phyloP scores from a whole-genome alignment of 1,140 invertebrate species.

The Dolichoris vasculosae region DNA sequence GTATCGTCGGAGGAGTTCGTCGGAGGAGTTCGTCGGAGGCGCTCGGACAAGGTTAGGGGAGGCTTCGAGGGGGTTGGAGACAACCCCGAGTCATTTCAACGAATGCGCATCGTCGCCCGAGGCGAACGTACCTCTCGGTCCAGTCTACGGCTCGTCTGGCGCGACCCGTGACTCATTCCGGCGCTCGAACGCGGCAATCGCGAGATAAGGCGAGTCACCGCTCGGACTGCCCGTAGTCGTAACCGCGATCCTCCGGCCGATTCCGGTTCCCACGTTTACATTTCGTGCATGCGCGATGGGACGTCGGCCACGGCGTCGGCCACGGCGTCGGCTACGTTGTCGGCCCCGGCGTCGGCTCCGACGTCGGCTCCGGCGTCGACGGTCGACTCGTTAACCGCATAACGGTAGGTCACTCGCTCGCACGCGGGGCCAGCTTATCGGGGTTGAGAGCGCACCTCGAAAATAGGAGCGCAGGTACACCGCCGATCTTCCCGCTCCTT shows the following conservation, averaged over 20 bases:
- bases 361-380: slow-evolving; percentile 67
- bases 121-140: neutral
- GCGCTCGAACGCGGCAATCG: neutral
- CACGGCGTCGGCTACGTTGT: slow-evolving; percentile 66
- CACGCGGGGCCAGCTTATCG: neutral
- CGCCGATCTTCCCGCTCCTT: no score
- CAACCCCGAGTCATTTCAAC: no score
- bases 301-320: slow-evolving; percentile 61
- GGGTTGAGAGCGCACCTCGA: neutral
- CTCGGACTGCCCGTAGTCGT: neutral
- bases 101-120: no score
- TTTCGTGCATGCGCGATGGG: slow-evolving; percentile 75
- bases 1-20: no score
- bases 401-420: slow-evolving; percentile 67
- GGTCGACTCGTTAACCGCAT: slow-evolving; percentile 73
- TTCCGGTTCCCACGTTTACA: slow-evolving; percentile 76
- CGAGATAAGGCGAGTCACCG: neutral
- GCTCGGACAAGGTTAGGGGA: no score
- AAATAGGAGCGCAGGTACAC: neutral
- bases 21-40: no score
- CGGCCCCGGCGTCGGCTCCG: slow-evolving; percentile 63
- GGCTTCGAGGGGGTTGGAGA: no score
- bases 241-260: slow-evolving; percentile 58
- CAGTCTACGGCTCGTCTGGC: slow-evolving; percentile 10
- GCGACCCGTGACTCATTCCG: slow-evolving; percentile 3